Evolutionary conservation across 2,797 vertebrate species (phyloP).

Genomic region (Pipistrellus nathusii): DNA sequence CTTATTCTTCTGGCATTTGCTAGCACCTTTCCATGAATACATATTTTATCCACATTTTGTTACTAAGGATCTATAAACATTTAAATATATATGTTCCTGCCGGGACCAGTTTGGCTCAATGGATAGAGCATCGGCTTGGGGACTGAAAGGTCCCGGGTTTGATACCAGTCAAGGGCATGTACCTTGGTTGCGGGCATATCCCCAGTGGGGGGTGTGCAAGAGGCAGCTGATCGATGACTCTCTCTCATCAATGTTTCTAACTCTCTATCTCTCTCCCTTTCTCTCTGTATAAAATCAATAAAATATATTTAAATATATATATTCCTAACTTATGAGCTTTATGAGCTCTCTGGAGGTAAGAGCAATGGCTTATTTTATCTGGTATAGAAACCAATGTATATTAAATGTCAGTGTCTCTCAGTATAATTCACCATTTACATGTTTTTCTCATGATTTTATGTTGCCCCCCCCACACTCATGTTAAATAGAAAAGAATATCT

Average conservation of each 20-base stretch:
- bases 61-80: neutral
- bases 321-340: neutral
- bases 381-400: neutral
- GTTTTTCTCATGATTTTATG: neutral
- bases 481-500: neutral
- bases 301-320: neutral
- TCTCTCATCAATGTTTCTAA: too few relatives aligned
- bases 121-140: too few relatives aligned
- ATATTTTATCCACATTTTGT: neutral
- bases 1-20: neutral
- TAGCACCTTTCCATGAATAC: neutral
- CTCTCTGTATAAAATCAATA: too few relatives aligned
- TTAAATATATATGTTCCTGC: neutral
- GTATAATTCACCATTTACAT: neutral
- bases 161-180: too few relatives aligned
- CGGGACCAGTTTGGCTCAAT: too few relatives aligned
- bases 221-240: too few relatives aligned
- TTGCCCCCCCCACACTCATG: neutral
- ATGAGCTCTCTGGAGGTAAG: neutral
- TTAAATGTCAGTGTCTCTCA: neutral
- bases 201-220: too few relatives aligned
- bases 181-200: too few relatives aligned
- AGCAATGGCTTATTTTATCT: conserved; percentile 12
- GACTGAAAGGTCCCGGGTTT: too few relatives aligned
- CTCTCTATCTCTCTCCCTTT: too few relatives aligned